Evolutionary conservation across 2,888 invertebrate genomes (phyloP), one percentile per base, ranked within the genome.

Genomic region (Stenodema calcarata): DNA sequence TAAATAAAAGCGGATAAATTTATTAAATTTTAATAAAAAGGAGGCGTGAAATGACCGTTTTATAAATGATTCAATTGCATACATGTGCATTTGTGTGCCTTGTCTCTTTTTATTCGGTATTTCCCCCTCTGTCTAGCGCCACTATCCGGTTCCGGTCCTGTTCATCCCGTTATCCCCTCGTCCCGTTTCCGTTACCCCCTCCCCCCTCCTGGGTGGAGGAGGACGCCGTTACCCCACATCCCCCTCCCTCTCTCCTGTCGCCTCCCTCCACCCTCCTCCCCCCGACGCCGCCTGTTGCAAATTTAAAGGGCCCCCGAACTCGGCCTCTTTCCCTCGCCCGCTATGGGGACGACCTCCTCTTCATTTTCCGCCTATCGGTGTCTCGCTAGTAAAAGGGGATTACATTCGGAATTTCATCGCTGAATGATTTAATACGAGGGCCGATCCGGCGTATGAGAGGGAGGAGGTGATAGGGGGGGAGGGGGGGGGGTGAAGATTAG

Each of bases 341-440:
- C n/a, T n/a, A n/a, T n/a, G n/a, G n/a, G n/a, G n/a, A n/a, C n/a
- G n/a, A 30, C 11, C 81, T 47, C 50, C 75, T 44, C 27, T 75
- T 73, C 84, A 84, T 84, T 84, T 84, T 84, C 84, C 84, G 84
- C 84, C 84, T 84, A 84, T 84, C 84, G 28, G 84, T 73, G 70
- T 73, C 73, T 28, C 62, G 14, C 35, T 44, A 62, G 54, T 30
- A 41, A 35, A 62, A 62, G 76, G 70, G 84, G 86, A 86, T 86
- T 86, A 86, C 86, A 86, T 78, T 54, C 78, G 86, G 86, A 86
- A 86, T 86, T 86, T 86, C 86, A 86, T 86, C 86, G 78, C 76
- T 86, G 86, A 86, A 86, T 86, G 86, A 86, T 86, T 86, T 86
- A 86, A 86, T 86, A 86, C 86, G 47, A 86, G 86, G 16, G 18